phyloP scores from a whole-genome alignment of 2,797 vertebrate genomes.

The Phalanger gymnotis region DNA sequence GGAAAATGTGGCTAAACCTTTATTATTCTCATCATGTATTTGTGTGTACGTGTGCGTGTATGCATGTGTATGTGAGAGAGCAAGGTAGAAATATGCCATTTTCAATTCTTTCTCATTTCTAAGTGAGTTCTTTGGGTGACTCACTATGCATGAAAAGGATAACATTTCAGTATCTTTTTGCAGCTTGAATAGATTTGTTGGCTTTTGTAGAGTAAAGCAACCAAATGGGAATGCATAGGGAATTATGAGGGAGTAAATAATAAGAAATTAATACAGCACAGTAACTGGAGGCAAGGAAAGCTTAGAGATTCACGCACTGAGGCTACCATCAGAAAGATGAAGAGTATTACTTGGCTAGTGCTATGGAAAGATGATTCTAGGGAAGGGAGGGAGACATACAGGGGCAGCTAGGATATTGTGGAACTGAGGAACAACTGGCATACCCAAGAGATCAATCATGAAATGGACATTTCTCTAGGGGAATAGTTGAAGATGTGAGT shows the following conservation, averaged over 20 bases:
- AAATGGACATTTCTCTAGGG: not conserved
- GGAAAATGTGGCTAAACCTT: not conserved
- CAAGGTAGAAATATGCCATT: not conserved
- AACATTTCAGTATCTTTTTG: not conserved
- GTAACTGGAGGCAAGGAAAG: not conserved
- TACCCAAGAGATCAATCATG: not conserved
- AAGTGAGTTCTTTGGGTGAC: not conserved
- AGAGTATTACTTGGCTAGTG: not conserved
- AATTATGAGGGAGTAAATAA: not conserved
- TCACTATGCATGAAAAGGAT: not conserved
- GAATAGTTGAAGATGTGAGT: not conserved
- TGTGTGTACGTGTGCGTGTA: not conserved
- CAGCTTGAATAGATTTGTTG: not conserved
- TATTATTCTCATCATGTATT: not conserved
- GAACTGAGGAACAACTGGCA: not conserved
- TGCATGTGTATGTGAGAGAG: not conserved
- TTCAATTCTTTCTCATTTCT: not conserved
- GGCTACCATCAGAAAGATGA: not conserved
- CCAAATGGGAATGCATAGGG: not conserved
- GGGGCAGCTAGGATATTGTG: not conserved
- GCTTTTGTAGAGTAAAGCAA: not conserved
- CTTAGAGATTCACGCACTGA: not conserved
- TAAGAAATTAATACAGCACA: not conserved
- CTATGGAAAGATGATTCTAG: not conserved
- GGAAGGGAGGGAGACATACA: not conserved